Base-by-base conservation (phyloP, 2,797 vertebrate genomes). In the Phoebastria nigripes region DNA sequence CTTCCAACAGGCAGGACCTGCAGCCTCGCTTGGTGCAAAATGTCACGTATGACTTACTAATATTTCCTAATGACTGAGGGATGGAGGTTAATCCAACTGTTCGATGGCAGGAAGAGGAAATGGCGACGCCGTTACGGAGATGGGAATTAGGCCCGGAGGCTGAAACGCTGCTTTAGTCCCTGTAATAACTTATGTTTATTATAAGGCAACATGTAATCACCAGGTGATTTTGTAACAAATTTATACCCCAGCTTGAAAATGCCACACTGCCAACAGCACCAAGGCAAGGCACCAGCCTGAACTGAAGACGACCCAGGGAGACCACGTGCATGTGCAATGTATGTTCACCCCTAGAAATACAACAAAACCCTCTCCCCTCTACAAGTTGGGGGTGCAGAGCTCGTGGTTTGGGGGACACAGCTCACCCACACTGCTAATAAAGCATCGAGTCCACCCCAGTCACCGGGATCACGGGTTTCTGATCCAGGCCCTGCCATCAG, bases 1-100 rank as follows among this genome's bases (percentile, higher is more conserved):
- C 89, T 89, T 94, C 93, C 94, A 82, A 39, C 95, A 89, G 94
- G 79, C 91, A 90, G 76, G 73, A 78, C 82, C 46, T 42, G 78
- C 70, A 90, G 67, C 90, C 67, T 62, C 22, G 11, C 80, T 77
- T 41, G 8, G 70, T 80, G 56, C 70, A 93, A 97, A 97, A 97
- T 96, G 91, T 96, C 96, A 97, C 67, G 13, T 17, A 77, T 2
- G 6, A 79, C 33, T 93, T 80, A 35, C 67, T 90, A 66, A 87
- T 84, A 52, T 91, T 93, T 79, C 31, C 72, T 95, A 89, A 94
- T 55, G 80, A 79, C 59, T 5, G 52, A 61, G 73, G 55, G 55
- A 59, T 11, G 59, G 52, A 81, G 79, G 72, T 37, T 59, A 90
- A 71, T 18, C 29, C 46, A 70, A 33, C 14, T 5, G 49, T 26